These are phyloP conservation scores for Perdita meconis DNA, from an alignment of 2,888 invertebrate genomes.

Conservation along the genomic window DNA sequence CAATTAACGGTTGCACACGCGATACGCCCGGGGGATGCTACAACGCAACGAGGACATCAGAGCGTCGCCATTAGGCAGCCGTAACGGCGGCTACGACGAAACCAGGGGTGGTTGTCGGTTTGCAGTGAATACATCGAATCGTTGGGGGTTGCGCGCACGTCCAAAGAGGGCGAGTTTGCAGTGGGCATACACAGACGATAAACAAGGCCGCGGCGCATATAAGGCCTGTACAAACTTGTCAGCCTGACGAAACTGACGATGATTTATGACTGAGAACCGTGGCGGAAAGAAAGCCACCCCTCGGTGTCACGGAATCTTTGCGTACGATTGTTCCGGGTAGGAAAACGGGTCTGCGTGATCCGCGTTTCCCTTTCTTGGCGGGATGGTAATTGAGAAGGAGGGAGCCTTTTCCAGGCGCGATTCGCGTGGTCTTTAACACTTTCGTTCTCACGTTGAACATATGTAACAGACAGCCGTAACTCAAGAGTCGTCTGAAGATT, in stretches of 20 bases:
- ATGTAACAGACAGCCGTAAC: too few species aligned
- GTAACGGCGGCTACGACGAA: constrained; percentile 40
- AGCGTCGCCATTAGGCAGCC: constrained; percentile 52
- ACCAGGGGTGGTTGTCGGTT: constrained; percentile 48
- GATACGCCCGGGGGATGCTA: constrained; percentile 26
- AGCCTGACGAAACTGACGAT: constrained; percentile 62
- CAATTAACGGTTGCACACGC: constrained; percentile 59
- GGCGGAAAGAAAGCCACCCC: constrained; percentile 47
- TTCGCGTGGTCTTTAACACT: too few species aligned
- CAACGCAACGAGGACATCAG: constrained; percentile 36
- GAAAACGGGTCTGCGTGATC: background rate
- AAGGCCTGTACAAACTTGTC: constrained; percentile 70
- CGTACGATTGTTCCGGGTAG: background rate
- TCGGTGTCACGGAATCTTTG: constrained; percentile 13
- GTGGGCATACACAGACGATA: constrained; percentile 70
- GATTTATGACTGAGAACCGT: constrained; percentile 65
- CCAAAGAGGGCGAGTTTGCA: constrained; percentile 62
- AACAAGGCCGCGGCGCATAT: constrained; percentile 62
- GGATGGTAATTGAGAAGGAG: too few species aligned
- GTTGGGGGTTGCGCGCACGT: constrained; percentile 22
- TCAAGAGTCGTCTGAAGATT: too few species aligned
- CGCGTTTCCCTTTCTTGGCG: too few species aligned
- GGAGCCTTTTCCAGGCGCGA: too few species aligned
- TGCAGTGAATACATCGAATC: constrained; percentile 37
- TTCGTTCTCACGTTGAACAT: too few species aligned